Evolutionary conservation across 2,113 vertebrate species (phyloP).

Genomic region (Phrynosoma blainvillii): DNA sequence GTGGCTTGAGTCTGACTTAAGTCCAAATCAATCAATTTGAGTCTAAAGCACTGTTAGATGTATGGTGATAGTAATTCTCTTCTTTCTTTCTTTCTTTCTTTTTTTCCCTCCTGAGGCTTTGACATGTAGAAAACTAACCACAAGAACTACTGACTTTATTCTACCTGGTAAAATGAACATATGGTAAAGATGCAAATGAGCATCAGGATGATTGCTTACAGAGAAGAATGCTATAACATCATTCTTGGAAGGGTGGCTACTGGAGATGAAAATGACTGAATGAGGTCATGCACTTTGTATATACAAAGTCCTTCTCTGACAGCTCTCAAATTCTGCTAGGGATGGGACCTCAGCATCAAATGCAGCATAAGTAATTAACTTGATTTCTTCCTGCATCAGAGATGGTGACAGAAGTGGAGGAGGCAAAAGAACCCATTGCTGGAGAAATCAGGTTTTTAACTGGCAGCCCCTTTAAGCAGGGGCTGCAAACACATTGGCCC

Average conservation of each 20-base stretch:
- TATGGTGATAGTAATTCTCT: too few relatives aligned
- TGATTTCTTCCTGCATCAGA: neutral
- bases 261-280: conserved; percentile 6
- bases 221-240: neutral
- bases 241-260: neutral
- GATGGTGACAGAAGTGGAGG: neutral
- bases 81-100: too few relatives aligned
- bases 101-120: neutral
- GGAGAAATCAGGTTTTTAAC: neutral
- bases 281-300: neutral
- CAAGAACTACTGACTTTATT: neutral
- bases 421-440: neutral
- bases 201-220: neutral
- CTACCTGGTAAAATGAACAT: neutral
- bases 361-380: neutral
- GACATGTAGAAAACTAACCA: neutral
- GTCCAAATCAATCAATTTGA: too few relatives aligned
- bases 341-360: neutral
- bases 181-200: neutral
- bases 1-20: too few relatives aligned
- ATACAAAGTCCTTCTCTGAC: neutral
- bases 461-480: rapidly evolving
- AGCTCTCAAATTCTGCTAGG: neutral
- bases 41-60: too few relatives aligned
- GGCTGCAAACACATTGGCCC: neutral